phyloP scores from a whole-genome alignment of 1,140 invertebrate genomes.

The Drosophila aff. region DNA sequence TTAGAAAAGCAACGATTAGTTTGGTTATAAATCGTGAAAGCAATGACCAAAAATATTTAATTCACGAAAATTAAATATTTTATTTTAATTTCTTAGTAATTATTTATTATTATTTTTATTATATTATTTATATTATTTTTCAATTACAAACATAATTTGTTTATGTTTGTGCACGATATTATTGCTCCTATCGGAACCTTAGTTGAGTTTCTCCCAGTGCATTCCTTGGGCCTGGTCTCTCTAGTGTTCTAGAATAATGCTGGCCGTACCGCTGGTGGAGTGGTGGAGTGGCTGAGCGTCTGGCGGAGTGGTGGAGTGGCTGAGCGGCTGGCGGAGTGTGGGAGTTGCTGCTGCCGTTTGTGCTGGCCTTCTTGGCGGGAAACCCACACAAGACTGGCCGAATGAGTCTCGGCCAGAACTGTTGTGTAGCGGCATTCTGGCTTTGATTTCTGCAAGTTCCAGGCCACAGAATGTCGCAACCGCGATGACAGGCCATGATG shows the following conservation, averaged over 20 bases:
- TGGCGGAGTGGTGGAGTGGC: slow-evolving; percentile 13
- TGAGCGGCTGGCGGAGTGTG: slow-evolving; percentile 18
- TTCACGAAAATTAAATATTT: no score
- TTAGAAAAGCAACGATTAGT: no score
- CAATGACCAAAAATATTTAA: background rate
- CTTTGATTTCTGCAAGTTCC: slow-evolving; percentile 45
- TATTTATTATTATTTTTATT: background rate
- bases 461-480: slow-evolving; percentile 23
- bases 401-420: slow-evolving; percentile 51
- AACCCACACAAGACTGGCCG: slow-evolving; percentile 47
- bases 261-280: background rate
- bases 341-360: slow-evolving; percentile 33
- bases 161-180: background rate
- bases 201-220: slow-evolving; percentile 3
- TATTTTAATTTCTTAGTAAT: no score
- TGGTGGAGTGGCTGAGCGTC: background rate
- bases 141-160: background rate
- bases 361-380: slow-evolving; percentile 58
- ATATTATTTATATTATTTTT: background rate
- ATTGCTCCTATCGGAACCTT: background rate
- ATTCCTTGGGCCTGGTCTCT: slow-evolving; percentile 8
- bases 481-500: slow-evolving; percentile 19
- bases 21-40: background rate
- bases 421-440: slow-evolving; percentile 46
- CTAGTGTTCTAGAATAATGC: slow-evolving; percentile 3